Conservation (phyloP, 2,888 invertebrate species). For the Achlya flavicornis region DNA sequence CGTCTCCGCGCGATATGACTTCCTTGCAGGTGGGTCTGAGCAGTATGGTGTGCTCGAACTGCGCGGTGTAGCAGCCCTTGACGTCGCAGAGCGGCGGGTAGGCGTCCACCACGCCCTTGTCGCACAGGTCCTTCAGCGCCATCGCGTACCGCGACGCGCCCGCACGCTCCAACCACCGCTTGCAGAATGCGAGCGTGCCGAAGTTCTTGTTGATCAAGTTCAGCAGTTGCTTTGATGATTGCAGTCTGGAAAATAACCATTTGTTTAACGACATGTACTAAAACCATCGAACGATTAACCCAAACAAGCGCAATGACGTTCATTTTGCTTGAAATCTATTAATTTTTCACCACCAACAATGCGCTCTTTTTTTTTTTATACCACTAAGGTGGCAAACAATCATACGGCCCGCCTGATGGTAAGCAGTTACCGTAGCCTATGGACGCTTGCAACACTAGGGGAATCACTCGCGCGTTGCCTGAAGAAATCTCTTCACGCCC, state of each 20-base stretch:
- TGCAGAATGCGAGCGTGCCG: slow-evolving; percentile 98
- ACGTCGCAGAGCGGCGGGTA: slow-evolving; percentile 99
- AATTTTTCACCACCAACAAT: no score
- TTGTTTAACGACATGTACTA: not conserved
- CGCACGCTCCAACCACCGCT: slow-evolving; percentile 98
- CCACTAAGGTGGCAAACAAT: no score
- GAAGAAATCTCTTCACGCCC: no score
- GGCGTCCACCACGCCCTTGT: slow-evolving; percentile 98
- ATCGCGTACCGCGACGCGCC: slow-evolving; percentile 99
- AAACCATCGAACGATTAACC: no score
- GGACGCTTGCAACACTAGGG: no score
- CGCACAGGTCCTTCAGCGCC: slow-evolving; percentile 99
- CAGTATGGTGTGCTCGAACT: slow-evolving; percentile 99
- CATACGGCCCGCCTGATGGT: no score
- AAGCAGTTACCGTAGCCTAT: no score
- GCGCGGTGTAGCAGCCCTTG: slow-evolving; percentile 99
- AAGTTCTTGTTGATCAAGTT: slow-evolving; percentile 98
- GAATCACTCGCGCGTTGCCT: no score
- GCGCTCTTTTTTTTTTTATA: no score
- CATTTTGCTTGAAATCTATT: no score
- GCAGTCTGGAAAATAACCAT: slow-evolving; percentile 84
- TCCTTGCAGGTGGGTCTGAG: slow-evolving; percentile 99
- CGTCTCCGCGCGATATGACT: slow-evolving; percentile 97
- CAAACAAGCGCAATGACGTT: no score
- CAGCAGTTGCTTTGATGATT: slow-evolving; percentile 95